Evolutionary conservation across 2,888 invertebrate genomes (phyloP).

Genomic region (Seira musarum): DNA sequence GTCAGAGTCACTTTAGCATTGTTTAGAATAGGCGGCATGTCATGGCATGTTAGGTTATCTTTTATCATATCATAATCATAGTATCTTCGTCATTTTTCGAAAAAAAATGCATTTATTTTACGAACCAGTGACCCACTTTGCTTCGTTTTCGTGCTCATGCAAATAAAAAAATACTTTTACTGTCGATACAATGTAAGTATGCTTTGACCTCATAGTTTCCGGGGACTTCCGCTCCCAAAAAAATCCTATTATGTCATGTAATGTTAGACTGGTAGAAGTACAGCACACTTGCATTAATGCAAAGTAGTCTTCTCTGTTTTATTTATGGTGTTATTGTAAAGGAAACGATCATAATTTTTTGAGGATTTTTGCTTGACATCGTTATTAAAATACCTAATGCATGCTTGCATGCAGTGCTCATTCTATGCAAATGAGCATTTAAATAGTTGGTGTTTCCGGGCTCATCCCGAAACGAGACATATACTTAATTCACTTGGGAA

Average conservation of each 20-base stretch:
- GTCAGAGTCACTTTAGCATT: too few species aligned
- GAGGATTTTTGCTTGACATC: neutral
- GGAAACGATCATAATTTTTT: neutral
- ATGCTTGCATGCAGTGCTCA: neutral
- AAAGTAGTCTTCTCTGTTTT: neutral
- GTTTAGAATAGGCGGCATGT: too few species aligned
- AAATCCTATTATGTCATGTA: neutral
- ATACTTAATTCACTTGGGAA: too few species aligned
- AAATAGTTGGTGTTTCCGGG: conserved; percentile 43
- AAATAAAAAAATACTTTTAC: conserved; percentile 4
- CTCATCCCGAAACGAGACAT: conserved; percentile 19
- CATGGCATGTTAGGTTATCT: neutral
- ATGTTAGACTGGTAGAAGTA: neutral
- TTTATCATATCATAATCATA: neutral
- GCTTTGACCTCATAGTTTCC: conserved; percentile 34
- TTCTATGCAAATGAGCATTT: neutral
- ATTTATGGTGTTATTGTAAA: neutral
- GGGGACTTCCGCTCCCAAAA: conserved; percentile 44
- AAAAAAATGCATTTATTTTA: neutral
- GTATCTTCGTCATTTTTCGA: neutral
- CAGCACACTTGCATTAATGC: neutral
- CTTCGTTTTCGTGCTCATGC: conserved; percentile 14
- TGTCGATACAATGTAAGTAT: conserved; percentile 18
- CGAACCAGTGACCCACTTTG: neutral
- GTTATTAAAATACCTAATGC: neutral